Conservation (phyloP, 1,140 invertebrate species). For the Diabrotica undecimpunctata region DNA sequence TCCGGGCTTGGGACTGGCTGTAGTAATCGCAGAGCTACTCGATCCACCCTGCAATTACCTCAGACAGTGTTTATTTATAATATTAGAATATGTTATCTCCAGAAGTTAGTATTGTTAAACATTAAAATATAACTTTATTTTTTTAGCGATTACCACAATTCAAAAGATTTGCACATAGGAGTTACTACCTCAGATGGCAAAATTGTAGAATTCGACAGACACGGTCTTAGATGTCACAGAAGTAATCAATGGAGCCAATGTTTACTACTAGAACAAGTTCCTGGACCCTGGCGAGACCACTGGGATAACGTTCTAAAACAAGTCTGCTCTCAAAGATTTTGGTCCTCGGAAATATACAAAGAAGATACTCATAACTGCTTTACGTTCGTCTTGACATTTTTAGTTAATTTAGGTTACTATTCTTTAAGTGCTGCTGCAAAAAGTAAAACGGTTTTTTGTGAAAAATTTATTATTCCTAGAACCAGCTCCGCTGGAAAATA, state of each 20-base stretch:
- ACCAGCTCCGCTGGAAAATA: slow-evolving; percentile 75
- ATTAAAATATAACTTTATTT: slow-evolving; percentile 10
- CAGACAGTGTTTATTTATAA: too few species aligned
- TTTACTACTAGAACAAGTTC: slow-evolving; percentile 62
- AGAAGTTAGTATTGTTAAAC: background rate
- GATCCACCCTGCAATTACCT: too few species aligned
- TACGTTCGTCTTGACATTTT: slow-evolving; percentile 72
- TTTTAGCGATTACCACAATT: slow-evolving; percentile 70
- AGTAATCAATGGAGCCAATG: slow-evolving; percentile 66
- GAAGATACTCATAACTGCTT: slow-evolving; percentile 75
- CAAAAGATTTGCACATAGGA: slow-evolving; percentile 77
- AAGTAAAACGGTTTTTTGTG: slow-evolving; percentile 66
- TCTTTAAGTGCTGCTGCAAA: slow-evolving; percentile 60
- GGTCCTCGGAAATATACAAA: slow-evolving; percentile 65
- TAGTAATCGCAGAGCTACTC: too few species aligned
- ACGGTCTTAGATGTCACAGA: slow-evolving; percentile 58
- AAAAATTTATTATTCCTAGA: slow-evolving; percentile 70
- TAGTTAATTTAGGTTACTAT: slow-evolving; percentile 61
- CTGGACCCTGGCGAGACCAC: slow-evolving; percentile 65
- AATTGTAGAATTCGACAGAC: slow-evolving; percentile 73
- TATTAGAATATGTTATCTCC: background rate
- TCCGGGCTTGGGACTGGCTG: too few species aligned
- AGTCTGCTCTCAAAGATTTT: slow-evolving; percentile 59
- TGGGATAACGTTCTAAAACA: slow-evolving; percentile 71
- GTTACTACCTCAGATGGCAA: slow-evolving; percentile 70